These are phyloP conservation scores for Plagiodera versicolora DNA, from an alignment of 2,888 invertebrate genomes.

Conservation along the genomic window DNA sequence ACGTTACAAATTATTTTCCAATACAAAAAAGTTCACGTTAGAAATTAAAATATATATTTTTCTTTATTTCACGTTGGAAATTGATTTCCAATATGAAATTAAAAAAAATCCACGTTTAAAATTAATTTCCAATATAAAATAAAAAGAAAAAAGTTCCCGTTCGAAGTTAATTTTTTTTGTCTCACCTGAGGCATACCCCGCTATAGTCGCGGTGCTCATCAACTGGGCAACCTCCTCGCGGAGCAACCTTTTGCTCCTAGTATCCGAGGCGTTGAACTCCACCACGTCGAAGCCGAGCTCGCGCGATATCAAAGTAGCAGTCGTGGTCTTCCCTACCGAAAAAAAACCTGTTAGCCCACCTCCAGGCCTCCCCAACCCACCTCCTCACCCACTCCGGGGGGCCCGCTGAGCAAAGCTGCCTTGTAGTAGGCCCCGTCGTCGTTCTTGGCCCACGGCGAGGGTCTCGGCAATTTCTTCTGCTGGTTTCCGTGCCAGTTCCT, in stretches of 20 bases:
- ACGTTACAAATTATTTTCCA: too few relatives aligned
- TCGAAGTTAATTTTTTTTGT: not conserved
- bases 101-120: too few relatives aligned
- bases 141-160: not conserved
- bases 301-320: conserved; percentile 83
- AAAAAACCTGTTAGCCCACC: too few relatives aligned
- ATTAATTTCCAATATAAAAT: too few relatives aligned
- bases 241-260: conserved; percentile 84
- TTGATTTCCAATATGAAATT: too few relatives aligned
- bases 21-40: too few relatives aligned
- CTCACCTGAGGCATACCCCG: conserved; percentile 68
- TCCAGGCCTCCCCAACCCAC: not conserved
- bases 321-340: conserved; percentile 77
- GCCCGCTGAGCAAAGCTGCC: conserved; percentile 92
- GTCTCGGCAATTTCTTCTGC: conserved; percentile 60
- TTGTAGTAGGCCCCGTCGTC: conserved; percentile 87
- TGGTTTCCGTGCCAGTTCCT: conserved; percentile 87
- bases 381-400: conserved; percentile 85
- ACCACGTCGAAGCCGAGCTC: conserved; percentile 87
- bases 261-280: conserved; percentile 98
- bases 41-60: too few relatives aligned
- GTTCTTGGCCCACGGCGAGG: conserved; percentile 72
- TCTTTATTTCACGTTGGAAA: too few relatives aligned
- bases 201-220: conserved; percentile 74
- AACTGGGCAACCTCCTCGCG: conserved; percentile 82